Conservation (phyloP, 2,797 vertebrate genomes). For the Rhinoraja longicauda region DNA sequence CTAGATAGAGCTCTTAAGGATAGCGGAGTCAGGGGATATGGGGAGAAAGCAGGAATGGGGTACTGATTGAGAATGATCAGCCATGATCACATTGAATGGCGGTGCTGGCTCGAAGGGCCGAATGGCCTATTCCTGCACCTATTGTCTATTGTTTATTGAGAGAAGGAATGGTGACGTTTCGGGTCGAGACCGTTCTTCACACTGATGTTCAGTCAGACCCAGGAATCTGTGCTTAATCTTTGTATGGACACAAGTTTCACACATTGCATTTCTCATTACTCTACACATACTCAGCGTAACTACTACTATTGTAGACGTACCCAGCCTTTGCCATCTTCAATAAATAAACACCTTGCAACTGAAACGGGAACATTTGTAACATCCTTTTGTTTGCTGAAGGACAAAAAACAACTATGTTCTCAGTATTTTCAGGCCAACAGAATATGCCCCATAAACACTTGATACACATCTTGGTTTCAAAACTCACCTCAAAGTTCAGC, state of each 20-base stretch:
- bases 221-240: not conserved
- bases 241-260: not conserved
- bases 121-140: too few relatives aligned
- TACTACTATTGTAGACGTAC: not conserved
- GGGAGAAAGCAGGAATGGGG: too few relatives aligned
- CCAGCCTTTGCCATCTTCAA: not conserved
- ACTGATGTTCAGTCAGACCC: too few relatives aligned
- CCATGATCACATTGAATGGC: too few relatives aligned
- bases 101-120: too few relatives aligned
- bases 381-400: not conserved
- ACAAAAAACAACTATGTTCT: not conserved
- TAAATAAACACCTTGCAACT: not conserved
- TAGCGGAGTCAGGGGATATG: too few relatives aligned
- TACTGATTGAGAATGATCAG: too few relatives aligned
- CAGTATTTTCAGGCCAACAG: not conserved
- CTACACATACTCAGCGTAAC: not conserved
- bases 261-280: not conserved
- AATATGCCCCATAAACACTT: not conserved
- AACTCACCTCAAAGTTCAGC: constrained; percentile 64
- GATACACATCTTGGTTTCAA: not conserved
- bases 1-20: too few relatives aligned
- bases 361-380: too few relatives aligned
- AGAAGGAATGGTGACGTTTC: too few relatives aligned
- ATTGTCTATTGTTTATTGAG: too few relatives aligned
- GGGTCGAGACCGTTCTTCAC: too few relatives aligned